Evolutionary conservation across 2,888 invertebrate genomes (phyloP), one percentile per base, ranked within the genome.

Genomic region (Leptothorax acervorum): DNA sequence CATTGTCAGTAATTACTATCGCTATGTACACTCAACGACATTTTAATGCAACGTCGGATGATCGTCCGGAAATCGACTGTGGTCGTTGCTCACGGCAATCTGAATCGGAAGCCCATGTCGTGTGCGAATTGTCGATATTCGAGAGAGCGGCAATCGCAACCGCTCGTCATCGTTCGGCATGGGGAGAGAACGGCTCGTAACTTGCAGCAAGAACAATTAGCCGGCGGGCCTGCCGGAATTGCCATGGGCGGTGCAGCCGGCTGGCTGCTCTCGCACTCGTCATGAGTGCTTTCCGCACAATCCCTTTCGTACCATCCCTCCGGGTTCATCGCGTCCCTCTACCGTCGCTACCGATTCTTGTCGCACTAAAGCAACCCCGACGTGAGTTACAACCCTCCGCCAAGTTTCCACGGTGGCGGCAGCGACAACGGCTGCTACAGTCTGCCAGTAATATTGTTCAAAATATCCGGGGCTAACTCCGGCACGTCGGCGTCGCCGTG

Each of bases 151-250:
- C 79, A 79, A 79, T 79, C 60, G 73, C 60, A 48, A 57, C 35
- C 48, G 71, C 79, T 79, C 71, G 71, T 79, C 71, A 79, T 71
- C 79, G 84, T 55, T 1, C 57, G 45, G 23, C 23, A 45, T 11
- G 15, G 60, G 15, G 48, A 62, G 62, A 48, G 48, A 39, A 9
- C 4, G 81, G 65, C 71, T 76, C 84, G 89, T 70, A 85, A 81
- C 85, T 87, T 70, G 83, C 78, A 71, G 79, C 84, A 83, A 85
- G 85, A 86, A 89, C 90, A 89, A 89, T 89, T 89, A 89, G 89
- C 85, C 79, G 28, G 85, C 84, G 83, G 71, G 81, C 66, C 63
- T 71, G 73, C 86, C 78, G 88, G 84, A 88, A 88, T 88, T 89
- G 90, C 82, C 85, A 85, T 83, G 87, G 85, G 82, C 74, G 85